Base-by-base conservation (phyloP, 2,888 invertebrate species). In the Octonoba sinensis region DNA sequence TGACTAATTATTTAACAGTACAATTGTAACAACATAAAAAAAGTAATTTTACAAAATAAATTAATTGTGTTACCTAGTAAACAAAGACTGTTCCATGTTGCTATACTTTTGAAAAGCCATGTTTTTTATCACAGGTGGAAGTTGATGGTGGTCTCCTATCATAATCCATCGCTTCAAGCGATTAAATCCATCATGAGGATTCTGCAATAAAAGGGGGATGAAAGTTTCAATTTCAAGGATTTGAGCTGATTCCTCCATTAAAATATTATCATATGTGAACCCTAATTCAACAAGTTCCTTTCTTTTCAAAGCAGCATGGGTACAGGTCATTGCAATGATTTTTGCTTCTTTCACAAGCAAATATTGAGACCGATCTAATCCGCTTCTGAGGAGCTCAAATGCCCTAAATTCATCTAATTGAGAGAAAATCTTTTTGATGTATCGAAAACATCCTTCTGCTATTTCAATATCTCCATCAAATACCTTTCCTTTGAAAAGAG, bases 101-200 rank as follows among this genome's bases (percentile, higher is more conserved):
- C 96, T 97, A 89, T 97, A 99, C 88, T 99, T 99, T 89, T 99
- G 99, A 90, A 99, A 99, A 11, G 99, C 99, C 96, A 99, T 98
- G 89, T 99, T 99, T 90, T 99, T 99, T 64, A 99, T 98, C 15
- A 99, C 98, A 0, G 99, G 99, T 0, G 99, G 99, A 86, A 99
- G 90, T 89, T 99, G 99, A 89, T 99, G 97, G 89, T 99, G 99
- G 90, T 92, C 99, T 0, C 99, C 99, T 87, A 99, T 99, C 99
- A 99, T 99, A 86, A 99, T 98, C 99, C 99, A 99, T 18, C 99
- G 92, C 89, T 99, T 99, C 82, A 99, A 90, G 0, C 99, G 92
- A 87, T 97, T 98, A 85, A 93, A 93, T 0, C 97, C 98, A 88
- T 99, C 97, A 88, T 97, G 93, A 0, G 99, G 98, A 89, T 99